A percentile compares a stretch with the other conserved stretches of the same genome.
Evolutionary conservation across 2,888 invertebrate species (phyloP).

Genomic region (Pseudolycoriella hygida): DNA sequence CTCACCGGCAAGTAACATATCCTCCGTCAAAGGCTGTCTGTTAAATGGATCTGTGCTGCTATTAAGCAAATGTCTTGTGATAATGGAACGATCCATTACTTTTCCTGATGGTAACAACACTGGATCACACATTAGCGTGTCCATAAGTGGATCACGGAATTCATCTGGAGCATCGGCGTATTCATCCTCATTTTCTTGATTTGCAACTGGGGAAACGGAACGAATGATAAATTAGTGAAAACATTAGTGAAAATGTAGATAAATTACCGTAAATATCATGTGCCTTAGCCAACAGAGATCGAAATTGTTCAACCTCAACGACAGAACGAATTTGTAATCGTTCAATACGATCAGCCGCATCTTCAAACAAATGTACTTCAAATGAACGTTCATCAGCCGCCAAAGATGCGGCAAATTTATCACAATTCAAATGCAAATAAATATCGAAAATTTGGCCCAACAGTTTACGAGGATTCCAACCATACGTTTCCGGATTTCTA

Average conservation of each 20-base stretch:
- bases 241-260: constrained; percentile 2
- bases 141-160: constrained; percentile 93
- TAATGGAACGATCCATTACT: constrained; percentile 88
- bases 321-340: constrained; percentile 69
- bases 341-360: constrained; percentile 69
- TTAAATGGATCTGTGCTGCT: constrained; percentile 97
- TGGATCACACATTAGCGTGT: constrained; percentile 92
- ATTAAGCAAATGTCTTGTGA: constrained; percentile 83
- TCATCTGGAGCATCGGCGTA: constrained; percentile 92
- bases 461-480: constrained; percentile 89
- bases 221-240: constrained; percentile 14
- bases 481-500: constrained; percentile 82
- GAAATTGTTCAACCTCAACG: constrained; percentile 72
- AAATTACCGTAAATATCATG: constrained; percentile 46
- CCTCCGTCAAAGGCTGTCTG: constrained; percentile 84
- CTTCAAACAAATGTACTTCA: constrained; percentile 79
- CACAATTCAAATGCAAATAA: constrained; percentile 89
- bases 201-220: constrained; percentile 38
- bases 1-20: constrained; percentile 74
- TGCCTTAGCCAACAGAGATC: constrained; percentile 55
- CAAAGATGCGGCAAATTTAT: constrained; percentile 76
- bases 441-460: constrained; percentile 88
- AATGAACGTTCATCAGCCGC: constrained; percentile 97
- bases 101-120: constrained; percentile 80
- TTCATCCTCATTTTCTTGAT: constrained; percentile 79